Conservation (phyloP, 2,113 vertebrate species). For the Aspidoscelis tigris region DNA sequence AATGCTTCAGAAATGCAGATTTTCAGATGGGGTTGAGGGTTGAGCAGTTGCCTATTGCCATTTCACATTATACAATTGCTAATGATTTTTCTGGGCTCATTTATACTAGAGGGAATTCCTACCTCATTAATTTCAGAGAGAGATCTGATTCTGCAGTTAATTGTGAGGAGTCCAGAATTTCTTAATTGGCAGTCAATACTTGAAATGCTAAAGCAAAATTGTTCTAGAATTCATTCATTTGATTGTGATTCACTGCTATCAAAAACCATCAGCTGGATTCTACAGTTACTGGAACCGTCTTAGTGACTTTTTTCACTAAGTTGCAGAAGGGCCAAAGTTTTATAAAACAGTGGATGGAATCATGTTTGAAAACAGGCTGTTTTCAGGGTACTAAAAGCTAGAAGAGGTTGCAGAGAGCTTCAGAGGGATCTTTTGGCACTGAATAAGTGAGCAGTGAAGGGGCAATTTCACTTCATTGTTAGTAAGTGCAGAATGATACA, state of each 20-base stretch:
- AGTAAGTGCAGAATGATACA: too few relatives aligned
- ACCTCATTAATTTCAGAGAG: slow-evolving; percentile 20
- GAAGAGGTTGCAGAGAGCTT: too few relatives aligned
- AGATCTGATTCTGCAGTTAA: slow-evolving; percentile 16
- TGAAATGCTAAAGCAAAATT: slow-evolving; percentile 1
- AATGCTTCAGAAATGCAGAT: slow-evolving; percentile 36
- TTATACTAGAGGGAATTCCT: slow-evolving; percentile 16
- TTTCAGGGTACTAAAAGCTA: too few relatives aligned
- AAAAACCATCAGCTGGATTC: not conserved
- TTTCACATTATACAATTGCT: not conserved
- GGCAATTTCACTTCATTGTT: too few relatives aligned
- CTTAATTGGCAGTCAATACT: slow-evolving; percentile 19
- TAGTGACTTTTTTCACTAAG: not conserved
- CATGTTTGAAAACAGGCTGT: too few relatives aligned
- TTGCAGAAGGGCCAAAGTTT: not conserved
- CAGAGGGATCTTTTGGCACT: too few relatives aligned
- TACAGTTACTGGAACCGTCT: not conserved
- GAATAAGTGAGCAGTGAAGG: too few relatives aligned
- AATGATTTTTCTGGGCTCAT: slow-evolving; percentile 17
- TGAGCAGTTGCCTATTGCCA: not conserved
- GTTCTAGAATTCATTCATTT: slow-evolving; percentile 4
- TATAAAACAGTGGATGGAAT: too few relatives aligned
- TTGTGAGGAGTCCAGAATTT: slow-evolving; percentile 16
- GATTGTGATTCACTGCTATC: slow-evolving; percentile 1
- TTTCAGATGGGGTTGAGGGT: slow-evolving; percentile 1